Base-by-base conservation (phyloP, 2,797 vertebrate genomes). In the Rhynchonycteris naso region DNA sequence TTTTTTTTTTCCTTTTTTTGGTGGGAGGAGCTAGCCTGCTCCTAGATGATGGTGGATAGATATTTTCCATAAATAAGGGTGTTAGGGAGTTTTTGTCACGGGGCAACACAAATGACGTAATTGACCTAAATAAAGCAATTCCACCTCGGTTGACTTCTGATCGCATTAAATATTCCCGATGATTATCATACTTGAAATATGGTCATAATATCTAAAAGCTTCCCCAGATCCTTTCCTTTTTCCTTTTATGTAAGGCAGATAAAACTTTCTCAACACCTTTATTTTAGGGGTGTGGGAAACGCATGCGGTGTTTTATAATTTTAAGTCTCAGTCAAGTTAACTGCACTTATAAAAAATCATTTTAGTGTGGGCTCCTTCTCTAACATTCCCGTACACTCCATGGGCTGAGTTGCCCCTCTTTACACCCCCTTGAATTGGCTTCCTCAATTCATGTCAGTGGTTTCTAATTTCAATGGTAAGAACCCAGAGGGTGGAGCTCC, bases 181-280 rank as follows among this genome's bases (percentile, higher is more conserved):
- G 86, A 87, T 75, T 95, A 94, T 84, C 63, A 61, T 68, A 95
- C 94, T 95, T 96, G 63, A 98, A 98, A 97, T 95, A 96, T 0
- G 52, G 61, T 86, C 54, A 58, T 86, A n/a, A 90, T 92, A 43
- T 97, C 97, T 76, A 94, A 97, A 96, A 92, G 91, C 71, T 95
- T 92, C 95, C 30, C 95, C 58, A 96, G 91, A 96, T 95, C 95
- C 56, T 72, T 97, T 81, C 65, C 65, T 47, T 93, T 92, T 92
- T 59, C 94, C 90, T 91, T 96, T 47, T 56, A 69, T 76, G 38
- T 30, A 28, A 95, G 38, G 65, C 61, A 90, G 74, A 83, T 91
- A 59, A 97, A 97, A 96, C 82, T 90, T 97, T 95, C 87, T 95
- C 58, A 85, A 76, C 88, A 84, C 75, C 86, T 94, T 90, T 95